These are phyloP conservation scores for Cassiopea xamachana DNA, from an alignment of 30 jellyfish, hydroid and myxozoan species.

Conservation along the genomic window DNA sequence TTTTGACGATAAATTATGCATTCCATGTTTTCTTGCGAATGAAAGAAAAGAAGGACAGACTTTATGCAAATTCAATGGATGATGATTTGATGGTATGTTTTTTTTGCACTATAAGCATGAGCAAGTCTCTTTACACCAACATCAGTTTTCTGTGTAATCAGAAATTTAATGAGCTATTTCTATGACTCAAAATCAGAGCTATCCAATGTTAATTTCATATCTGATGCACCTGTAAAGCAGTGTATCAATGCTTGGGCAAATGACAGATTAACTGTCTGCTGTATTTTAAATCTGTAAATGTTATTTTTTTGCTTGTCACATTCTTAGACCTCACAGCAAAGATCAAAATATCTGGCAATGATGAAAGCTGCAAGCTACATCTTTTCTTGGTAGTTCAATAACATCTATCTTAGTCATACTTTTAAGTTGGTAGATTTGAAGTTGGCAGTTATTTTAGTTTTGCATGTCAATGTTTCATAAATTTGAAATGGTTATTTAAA, in stretches of 20 bases:
- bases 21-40: slow-evolving; percentile 78
- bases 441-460: too few relatives aligned
- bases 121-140: too few relatives aligned
- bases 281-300: neutral
- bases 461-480: too few relatives aligned
- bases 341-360: neutral
- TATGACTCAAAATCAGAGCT: too few relatives aligned
- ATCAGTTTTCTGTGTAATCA: too few relatives aligned
- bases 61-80: slow-evolving; percentile 54
- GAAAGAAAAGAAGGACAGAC: slow-evolving; percentile 81
- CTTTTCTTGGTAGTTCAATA: slow-evolving; percentile 33
- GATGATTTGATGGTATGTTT: neutral
- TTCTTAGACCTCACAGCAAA: slow-evolving; percentile 47
- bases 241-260: too few relatives aligned
- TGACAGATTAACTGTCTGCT: neutral
- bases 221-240: too few relatives aligned
- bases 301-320: neutral
- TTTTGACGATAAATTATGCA: slow-evolving; percentile 87
- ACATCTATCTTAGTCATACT: neutral
- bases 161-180: too few relatives aligned
- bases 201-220: too few relatives aligned
- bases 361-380: slow-evolving; percentile 22
- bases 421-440: neutral
- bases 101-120: too few relatives aligned
- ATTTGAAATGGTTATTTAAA: too few relatives aligned